Conservation (phyloP, 2,797 vertebrate genomes). For the Galaxias olidus region DNA sequence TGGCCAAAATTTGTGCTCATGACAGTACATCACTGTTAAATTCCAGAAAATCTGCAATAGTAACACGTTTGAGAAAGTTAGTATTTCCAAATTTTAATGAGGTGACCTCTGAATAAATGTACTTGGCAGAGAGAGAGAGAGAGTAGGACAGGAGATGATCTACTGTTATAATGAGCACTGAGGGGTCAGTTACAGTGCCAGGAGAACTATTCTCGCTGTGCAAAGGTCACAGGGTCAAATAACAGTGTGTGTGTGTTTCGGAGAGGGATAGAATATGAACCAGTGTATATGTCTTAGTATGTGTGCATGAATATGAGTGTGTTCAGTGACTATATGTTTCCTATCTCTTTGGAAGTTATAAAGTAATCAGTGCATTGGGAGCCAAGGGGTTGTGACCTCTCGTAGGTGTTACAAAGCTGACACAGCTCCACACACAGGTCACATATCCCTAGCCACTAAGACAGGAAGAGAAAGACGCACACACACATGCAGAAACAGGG, state of each 20-base stretch:
- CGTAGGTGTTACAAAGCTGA: slow-evolving; percentile 56
- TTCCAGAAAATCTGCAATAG: too few relatives aligned
- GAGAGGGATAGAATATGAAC: too few relatives aligned
- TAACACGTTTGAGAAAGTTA: too few relatives aligned
- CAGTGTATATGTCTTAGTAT: neutral
- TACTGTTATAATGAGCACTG: slow-evolving; percentile 41
- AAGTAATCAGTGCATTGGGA: slow-evolving; percentile 70
- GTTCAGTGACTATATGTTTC: slow-evolving; percentile 5
- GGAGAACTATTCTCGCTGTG: slow-evolving; percentile 42
- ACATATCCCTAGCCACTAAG: slow-evolving; percentile 11
- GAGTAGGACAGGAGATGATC: neutral
- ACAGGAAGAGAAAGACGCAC: neutral
- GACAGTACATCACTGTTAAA: too few relatives aligned
- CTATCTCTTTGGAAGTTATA: slow-evolving; percentile 52
- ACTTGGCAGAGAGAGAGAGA: neutral
- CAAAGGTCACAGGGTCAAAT: slow-evolving; percentile 46
- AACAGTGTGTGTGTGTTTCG: neutral
- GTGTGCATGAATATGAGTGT: slow-evolving; percentile 4
- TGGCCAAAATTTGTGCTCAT: too few relatives aligned
- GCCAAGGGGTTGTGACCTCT: slow-evolving; percentile 64
- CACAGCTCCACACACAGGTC: slow-evolving; percentile 37
- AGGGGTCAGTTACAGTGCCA: slow-evolving; percentile 26
- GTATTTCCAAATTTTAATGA: too few relatives aligned
- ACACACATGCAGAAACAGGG: slow-evolving; percentile 22
- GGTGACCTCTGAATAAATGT: neutral